Base-by-base conservation (phyloP, 1,140 invertebrate species). In the Teleogryllus occipitalis region DNA sequence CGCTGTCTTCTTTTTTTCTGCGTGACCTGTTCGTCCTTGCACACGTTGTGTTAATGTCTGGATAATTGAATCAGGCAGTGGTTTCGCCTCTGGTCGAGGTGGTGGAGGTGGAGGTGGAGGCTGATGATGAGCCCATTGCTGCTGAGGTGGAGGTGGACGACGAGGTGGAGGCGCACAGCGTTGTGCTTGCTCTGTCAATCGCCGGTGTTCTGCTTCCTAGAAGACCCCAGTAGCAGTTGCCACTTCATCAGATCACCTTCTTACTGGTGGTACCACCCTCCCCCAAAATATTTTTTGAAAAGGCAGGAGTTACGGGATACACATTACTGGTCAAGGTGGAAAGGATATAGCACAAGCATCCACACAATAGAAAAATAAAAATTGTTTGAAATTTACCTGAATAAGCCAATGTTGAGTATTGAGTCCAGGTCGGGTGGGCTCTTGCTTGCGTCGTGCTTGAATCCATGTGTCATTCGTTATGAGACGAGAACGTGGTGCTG, bases 131-230 rank as follows among this genome's bases (percentile, higher is more conserved):
- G 54, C 27, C 39, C 80, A 80, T 22, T 81, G 78, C 18, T 65
- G 54, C 72, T 80, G 78, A 21, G 27, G 80, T 77, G 27, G 54
- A 65, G 76, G 72, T 74, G 73, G 15, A 74, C 48, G 39, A 80
- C 81, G 47, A 21, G 83, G 78, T 76, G 81, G 74, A 83, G 85
- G 77, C 84, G 86, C 82, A 80, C 83, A 82, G 74, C 87, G 83
- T 78, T 91, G 88, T 81, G 91, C 91, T 83, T 93, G 91, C 82
- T 95, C 93, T 80, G 87, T 88, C 76, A 95, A 90, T 81, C 96
- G 88, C 74, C 96, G 88, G 82, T 96, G 92, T 85, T 98, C 97
- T 0, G 96, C 96, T 86, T 98, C 96, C 91, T 98, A 89, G 8
- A 85, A 83, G 79, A 80, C 21, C 27, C 27, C 27, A 39, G 27